A percentile compares a stretch with the other conserved stretches of the same genome.
Evolutionary conservation across 2,113 vertebrate species (phyloP).

Genomic region (Ibidorhyncha struthersii): DNA sequence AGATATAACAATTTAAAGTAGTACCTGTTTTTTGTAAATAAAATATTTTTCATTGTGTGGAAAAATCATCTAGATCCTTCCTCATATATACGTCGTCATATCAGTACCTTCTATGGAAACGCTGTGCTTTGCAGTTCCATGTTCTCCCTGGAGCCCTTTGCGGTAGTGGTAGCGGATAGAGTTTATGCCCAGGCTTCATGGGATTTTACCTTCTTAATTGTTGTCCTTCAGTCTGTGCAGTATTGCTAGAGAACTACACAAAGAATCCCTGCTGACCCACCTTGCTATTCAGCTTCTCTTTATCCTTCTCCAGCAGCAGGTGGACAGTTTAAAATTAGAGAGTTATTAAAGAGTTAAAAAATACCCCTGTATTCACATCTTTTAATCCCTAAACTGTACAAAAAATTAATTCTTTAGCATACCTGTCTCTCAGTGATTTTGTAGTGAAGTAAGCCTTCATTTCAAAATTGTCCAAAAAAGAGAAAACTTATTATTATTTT

Average conservation of each 20-base stretch:
- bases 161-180: not conserved
- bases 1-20: not conserved
- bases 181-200: not conserved
- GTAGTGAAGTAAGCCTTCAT: not conserved
- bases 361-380: not conserved
- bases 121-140: not conserved
- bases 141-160: not conserved
- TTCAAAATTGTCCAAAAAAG: not conserved
- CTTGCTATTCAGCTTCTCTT: not conserved
- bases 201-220: not conserved
- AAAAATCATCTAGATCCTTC: not conserved
- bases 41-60: not conserved
- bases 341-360: not conserved
- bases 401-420: not conserved
- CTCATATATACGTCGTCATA: rapidly evolving
- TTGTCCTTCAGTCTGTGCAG: not conserved
- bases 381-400: not conserved
- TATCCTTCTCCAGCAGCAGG: not conserved
- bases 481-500: not conserved
- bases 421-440: not conserved
- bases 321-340: not conserved
- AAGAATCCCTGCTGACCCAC: not conserved
- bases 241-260: not conserved
- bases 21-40: not conserved
- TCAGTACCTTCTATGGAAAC: not conserved